Base-by-base conservation (phyloP, 2,797 vertebrate genomes). In the Pampus argenteus region DNA sequence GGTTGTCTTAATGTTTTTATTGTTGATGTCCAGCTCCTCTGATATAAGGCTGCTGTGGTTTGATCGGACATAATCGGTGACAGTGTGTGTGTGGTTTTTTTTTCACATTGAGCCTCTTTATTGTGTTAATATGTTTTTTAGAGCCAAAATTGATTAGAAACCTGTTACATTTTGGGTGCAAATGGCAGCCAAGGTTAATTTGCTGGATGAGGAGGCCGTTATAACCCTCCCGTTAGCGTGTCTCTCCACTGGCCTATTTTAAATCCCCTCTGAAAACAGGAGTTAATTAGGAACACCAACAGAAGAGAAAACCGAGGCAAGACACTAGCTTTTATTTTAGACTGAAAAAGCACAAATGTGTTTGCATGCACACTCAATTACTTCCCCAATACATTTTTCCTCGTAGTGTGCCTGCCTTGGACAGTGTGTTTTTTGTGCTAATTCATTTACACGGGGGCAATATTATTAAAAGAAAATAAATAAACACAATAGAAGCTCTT, bases 121-220 rank as follows among this genome's bases (percentile, higher is more conserved):
- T n/a, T n/a, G n/a, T n/a, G n/a, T n/a, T n/a, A n/a, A n/a, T n/a
- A n/a, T n/a, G n/a, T n/a, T n/a, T n/a, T n/a, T n/a, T n/a, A 40
- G 52, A 78, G 71, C 73, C 57, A 71, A 26, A 67, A 74, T 76
- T 74, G 68, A 87, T 86, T 64, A 76, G 72, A 84, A 88, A 83
- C 75, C 81, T 88, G 89, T 91, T 91, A 84, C 69, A 62, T 88
- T 90, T 75, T 85, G 69, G 88, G 81, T 84, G 78, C 59, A 84
- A 87, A 92, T 86, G 71, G 50, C 81, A 87, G 79, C 75, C 85
- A 89, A 91, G 88, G 91, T 92, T 93, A 92, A 93, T 93, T 92
- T 90, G 86, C 72, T 90, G 86, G 80, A 85, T 79, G 82, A 89
- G 78, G 76, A 91, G 69, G 82, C 88, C 44, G 70, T 79, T 89